A percentile compares a stretch with the other conserved stretches of the same genome.
phyloP scores from a whole-genome alignment of 2,888 invertebrate species.

The Cyclophora punctaria region DNA sequence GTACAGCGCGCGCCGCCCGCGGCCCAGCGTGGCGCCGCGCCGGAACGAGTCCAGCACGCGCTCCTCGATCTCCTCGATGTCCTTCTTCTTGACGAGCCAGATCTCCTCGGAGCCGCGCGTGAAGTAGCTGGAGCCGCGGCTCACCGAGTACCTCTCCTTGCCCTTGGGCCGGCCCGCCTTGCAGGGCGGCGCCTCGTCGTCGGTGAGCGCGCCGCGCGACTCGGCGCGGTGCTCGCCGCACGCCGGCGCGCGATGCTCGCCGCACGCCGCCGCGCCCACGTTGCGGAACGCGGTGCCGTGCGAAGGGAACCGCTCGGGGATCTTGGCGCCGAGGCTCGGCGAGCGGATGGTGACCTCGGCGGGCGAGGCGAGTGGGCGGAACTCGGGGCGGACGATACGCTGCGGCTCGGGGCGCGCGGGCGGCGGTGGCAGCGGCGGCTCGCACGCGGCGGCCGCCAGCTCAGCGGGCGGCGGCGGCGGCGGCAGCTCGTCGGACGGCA shows the following conservation, averaged over 20 bases:
- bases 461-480: slow-evolving; percentile 15
- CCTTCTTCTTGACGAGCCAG: slow-evolving; percentile 71
- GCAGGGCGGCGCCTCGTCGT: slow-evolving; percentile 27
- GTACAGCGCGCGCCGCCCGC: slow-evolving; percentile 52
- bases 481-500: slow-evolving; percentile 20
- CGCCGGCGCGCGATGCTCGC: slow-evolving; percentile 35
- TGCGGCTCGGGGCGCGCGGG: slow-evolving; percentile 52
- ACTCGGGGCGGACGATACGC: slow-evolving; percentile 64
- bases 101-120: slow-evolving; percentile 67
- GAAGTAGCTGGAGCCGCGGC: slow-evolving; percentile 66
- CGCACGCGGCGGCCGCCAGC: slow-evolving; percentile 24
- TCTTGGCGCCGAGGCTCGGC: slow-evolving; percentile 58
- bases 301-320: slow-evolving; percentile 62
- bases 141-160: slow-evolving; percentile 58
- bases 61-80: slow-evolving; percentile 67
- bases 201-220: slow-evolving; percentile 40
- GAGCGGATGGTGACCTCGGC: slow-evolving; percentile 62
- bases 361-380: slow-evolving; percentile 57
- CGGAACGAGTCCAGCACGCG: slow-evolving; percentile 62
- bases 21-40: slow-evolving; percentile 47
- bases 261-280: slow-evolving; percentile 51
- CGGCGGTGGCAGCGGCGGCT: slow-evolving; percentile 28
- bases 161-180: slow-evolving; percentile 57
- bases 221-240: slow-evolving; percentile 30
- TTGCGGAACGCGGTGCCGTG: slow-evolving; percentile 67